These are phyloP conservation scores for Plebejus melissa DNA, from an alignment of 2,888 invertebrate species.

Conservation along the genomic window DNA sequence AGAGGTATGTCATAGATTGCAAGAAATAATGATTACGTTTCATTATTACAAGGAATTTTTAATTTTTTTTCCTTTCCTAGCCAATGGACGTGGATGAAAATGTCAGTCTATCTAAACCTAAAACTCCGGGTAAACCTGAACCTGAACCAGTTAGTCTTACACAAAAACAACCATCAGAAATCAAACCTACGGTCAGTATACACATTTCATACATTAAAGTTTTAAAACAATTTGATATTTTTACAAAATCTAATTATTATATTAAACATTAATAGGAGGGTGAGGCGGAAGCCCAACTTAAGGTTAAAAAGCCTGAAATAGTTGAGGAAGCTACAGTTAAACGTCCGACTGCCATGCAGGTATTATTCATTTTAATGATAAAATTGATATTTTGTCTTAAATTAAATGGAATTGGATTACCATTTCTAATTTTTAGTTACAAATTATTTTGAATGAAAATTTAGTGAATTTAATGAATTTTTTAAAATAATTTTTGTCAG, in stretches of 20 bases:
- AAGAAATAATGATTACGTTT: neutral
- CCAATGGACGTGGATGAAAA: slow-evolving; percentile 74
- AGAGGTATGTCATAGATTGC: slow-evolving; percentile 49
- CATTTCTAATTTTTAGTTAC: neutral
- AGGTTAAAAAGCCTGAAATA: slow-evolving; percentile 70
- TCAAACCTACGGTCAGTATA: slow-evolving; percentile 68
- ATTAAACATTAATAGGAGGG: slow-evolving; percentile 52
- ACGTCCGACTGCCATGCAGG: slow-evolving; percentile 58
- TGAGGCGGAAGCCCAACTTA: slow-evolving; percentile 70
- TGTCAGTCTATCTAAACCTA: slow-evolving; percentile 63
- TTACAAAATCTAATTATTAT: slow-evolving; percentile 17
- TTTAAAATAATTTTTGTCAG: neutral
- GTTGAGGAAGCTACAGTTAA: slow-evolving; percentile 70
- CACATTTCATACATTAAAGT: neutral
- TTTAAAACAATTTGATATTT: neutral
- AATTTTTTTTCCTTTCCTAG: slow-evolving; percentile 41
- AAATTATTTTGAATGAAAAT: neutral
- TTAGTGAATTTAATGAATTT: neutral
- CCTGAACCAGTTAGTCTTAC: slow-evolving; percentile 71
- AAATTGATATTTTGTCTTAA: neutral
- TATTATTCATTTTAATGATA: slow-evolving; percentile 11
- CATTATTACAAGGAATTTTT: neutral
- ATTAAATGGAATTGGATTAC: too few relatives aligned
- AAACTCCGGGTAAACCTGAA: slow-evolving; percentile 60
- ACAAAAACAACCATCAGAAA: slow-evolving; percentile 73